Base-by-base conservation (phyloP, 2,797 vertebrate species). In the Perodicticus potto region DNA sequence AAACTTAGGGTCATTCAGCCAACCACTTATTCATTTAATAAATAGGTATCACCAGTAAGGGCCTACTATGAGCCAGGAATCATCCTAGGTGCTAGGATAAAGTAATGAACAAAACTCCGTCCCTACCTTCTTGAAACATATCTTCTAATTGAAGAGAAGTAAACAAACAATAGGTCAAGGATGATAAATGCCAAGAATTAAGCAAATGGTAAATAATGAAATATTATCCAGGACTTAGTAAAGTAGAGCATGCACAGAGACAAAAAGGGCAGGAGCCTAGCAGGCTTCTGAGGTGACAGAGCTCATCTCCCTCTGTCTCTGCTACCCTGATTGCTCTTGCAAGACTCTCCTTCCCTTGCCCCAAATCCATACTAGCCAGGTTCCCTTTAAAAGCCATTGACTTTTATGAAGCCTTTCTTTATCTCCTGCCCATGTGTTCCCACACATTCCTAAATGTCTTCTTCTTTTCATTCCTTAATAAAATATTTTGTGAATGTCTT, bases 271-370 rank as follows among this genome's bases (percentile, higher is more conserved):
- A 17, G 5, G 37, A 17, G 23, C 45, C n/a, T 69, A 23, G 55
- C 23, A 32, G 37, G 19, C 20, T 27, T 9, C 7, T 14, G 49
- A 23, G 67, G 23, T 34, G 19, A 49, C 22, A 40, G 45, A n/a
- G 37, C 22, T 27, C 0, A 0, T 7, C 63, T 86, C 23, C 7
- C 7, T 0, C 7, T 0, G 5, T 40, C 37, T 32, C 4, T 1
- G 6, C 55, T 73, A 40, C 4, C n/a, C 76, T 23, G 12, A 13
- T 17, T 2, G 7, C n/a, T 53, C 11, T 19, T 25, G 53, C 20
- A 11, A 22, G 1, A 32, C 23, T 61, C 23, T 20, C 63, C 25
- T 45, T 63, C 34, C 32, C 63, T 40, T 25, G 55, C 76, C 69
- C 55, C 49, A 74, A 67, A 55, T 40, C 59, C 83, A 34, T 70